Base-by-base conservation (phyloP, 2,797 vertebrate species). In the Cygnus olor region DNA sequence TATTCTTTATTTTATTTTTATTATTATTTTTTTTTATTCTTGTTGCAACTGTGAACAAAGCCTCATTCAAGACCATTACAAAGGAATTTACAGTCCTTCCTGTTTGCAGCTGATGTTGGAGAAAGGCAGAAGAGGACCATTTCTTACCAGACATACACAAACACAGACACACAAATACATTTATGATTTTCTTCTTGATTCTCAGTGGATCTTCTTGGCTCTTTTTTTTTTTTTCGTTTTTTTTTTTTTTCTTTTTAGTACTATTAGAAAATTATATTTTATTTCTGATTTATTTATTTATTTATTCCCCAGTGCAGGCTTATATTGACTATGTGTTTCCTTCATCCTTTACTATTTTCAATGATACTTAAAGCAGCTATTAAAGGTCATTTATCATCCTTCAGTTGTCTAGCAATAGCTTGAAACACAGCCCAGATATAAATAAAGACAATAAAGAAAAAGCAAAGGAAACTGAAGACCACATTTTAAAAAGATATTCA, bases 91-190 rank as follows among this genome's bases (percentile, higher is more conserved):
- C 12, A 69, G 57, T 72, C 24, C 3, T 71, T 93, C 10, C 14
- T 61, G 32, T 44, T 40, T 19, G 40, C 42, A 76, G 54, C 9
- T 6, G 44, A 60, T 77, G 14, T 64, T 18, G 25, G 34, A 69
- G 14, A 25, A 0, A 65, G 25, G 19, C 10, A 93, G n/a, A 65
- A 1, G 34, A 74, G 3, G 22, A 85, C 25, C 8, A 45, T 64
- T 89, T 88, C 61, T 94, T n/a, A 92, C 3, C 34, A 68, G 11
- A 9, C 21, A 24, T 16, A 6, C 0, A 8, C 2, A 6, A 6
- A 16, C 1, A 32, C 1, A 49, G 2, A 34, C 3, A 25, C 1
- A 21, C 2, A 61, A 19, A 20, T 8, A 22, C 2, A 77, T 7
- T 87, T 27, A 47, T 19, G 30, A 40, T 30, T 58, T 85, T 58